Conservation (phyloP, 2,888 invertebrate species). For the Tiliacea aurago region DNA sequence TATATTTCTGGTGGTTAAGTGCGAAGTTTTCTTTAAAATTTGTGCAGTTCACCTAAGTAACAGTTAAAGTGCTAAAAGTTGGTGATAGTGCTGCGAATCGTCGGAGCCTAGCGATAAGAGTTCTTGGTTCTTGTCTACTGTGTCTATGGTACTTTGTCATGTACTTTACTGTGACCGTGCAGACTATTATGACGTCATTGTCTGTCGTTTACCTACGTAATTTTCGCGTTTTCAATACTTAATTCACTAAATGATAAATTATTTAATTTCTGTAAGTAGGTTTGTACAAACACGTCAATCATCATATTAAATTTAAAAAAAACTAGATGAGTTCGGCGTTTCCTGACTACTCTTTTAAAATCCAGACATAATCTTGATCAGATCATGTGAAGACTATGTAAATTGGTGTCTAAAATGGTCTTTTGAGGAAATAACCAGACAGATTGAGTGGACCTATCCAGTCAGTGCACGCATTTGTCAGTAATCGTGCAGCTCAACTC, state of each 20-base stretch:
- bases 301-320: no score
- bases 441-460: no score
- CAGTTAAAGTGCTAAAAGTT: slow-evolving; percentile 49
- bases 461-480: no score
- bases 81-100: slow-evolving; percentile 45
- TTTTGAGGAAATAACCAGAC: no score
- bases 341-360: no score
- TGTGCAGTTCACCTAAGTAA: slow-evolving; percentile 41
- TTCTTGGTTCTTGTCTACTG: slow-evolving; percentile 3
- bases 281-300: no score
- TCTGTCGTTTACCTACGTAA: neutral
- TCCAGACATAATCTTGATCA: no score
- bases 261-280: no score
- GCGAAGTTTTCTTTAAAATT: slow-evolving; percentile 52
- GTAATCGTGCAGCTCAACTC: no score
- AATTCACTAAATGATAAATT: neutral
- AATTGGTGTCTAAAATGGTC: no score
- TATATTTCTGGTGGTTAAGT: slow-evolving; percentile 47
- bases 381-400: no score
- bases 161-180: neutral
- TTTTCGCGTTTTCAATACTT: neutral
- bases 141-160: slow-evolving; percentile 3
- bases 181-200: slow-evolving; percentile 5
- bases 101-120: slow-evolving; percentile 17
- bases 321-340: no score